Percentiles rank a stretch among this genome's conserved stretches.
These are phyloP conservation scores for Penaeus monodon DNA, from an alignment of 2,888 invertebrate species.

Conservation along the genomic window DNA sequence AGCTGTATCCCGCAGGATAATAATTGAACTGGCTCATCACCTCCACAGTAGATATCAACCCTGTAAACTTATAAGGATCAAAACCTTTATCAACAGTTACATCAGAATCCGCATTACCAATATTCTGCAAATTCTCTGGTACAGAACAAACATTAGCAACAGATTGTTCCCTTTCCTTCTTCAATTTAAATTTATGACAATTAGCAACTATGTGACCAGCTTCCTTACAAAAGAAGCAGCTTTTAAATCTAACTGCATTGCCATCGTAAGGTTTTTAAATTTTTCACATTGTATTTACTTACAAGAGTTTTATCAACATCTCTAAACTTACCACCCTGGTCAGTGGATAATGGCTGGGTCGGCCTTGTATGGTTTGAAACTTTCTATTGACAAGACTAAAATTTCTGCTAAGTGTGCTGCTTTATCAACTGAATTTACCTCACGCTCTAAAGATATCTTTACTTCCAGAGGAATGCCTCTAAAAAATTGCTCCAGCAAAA, in stretches of 20 bases:
- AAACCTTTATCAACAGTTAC: no score
- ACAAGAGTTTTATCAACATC: background rate
- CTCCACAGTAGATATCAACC: no score
- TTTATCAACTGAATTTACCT: background rate
- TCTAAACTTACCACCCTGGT: background rate
- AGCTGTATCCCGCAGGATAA: no score
- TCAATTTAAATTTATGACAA: background rate
- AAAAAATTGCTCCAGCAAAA: background rate
- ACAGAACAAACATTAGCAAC: background rate
- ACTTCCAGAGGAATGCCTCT: background rate
- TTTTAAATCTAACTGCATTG: background rate
- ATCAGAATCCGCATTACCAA: no score
- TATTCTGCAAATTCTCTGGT: no score
- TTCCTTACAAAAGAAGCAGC: background rate
- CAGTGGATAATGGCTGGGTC: background rate
- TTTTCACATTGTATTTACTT: background rate
- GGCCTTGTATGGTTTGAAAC: background rate
- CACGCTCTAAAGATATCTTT: conserved; percentile 1
- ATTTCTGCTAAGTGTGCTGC: background rate
- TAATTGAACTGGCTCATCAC: no score
- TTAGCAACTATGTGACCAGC: conserved; percentile 3
- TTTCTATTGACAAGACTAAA: background rate
- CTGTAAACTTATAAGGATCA: no score
- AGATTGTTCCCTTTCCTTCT: background rate
- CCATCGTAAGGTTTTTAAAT: background rate